Evolutionary conservation across 2,113 vertebrate species (phyloP).

Genomic region (Cebidichthys violaceus): DNA sequence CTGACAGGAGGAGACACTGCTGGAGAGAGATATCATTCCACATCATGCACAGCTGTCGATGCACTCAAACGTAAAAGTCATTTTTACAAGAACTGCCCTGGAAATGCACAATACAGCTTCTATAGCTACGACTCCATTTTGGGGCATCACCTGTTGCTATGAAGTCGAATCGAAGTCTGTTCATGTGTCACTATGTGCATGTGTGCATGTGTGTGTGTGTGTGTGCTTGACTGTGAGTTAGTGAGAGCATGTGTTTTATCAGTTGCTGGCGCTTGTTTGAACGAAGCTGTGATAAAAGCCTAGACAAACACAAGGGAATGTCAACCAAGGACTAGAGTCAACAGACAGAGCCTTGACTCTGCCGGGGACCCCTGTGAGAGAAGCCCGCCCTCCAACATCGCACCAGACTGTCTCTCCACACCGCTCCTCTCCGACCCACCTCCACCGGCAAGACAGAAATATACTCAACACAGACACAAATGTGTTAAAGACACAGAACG

Average conservation of each 20-base stretch:
- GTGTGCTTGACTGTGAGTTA: slow-evolving; percentile 33
- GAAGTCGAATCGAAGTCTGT: slow-evolving; percentile 51
- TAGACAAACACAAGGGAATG: slow-evolving; percentile 81
- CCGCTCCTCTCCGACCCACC: slow-evolving; percentile 15
- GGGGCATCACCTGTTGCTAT: slow-evolving; percentile 75
- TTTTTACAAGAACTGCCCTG: slow-evolving; percentile 40
- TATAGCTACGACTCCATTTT: slow-evolving; percentile 30
- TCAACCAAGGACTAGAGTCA: slow-evolving; percentile 81
- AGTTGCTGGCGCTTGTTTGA: slow-evolving; percentile 81
- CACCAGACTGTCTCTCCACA: slow-evolving; percentile 30
- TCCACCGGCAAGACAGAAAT: slow-evolving; percentile 10
- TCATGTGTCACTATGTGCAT: slow-evolving; percentile 17
- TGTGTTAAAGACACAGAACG: neutral
- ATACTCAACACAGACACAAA: neutral
- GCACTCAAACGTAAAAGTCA: slow-evolving; percentile 22
- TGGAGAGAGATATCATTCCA: slow-evolving; percentile 33
- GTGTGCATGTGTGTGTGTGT: slow-evolving; percentile 17
- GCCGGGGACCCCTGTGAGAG: slow-evolving; percentile 64
- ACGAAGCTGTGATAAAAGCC: slow-evolving; percentile 77
- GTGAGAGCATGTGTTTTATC: slow-evolving; percentile 82
- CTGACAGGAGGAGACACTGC: slow-evolving; percentile 15
- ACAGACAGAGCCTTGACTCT: slow-evolving; percentile 67
- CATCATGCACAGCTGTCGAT: slow-evolving; percentile 42
- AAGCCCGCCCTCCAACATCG: slow-evolving; percentile 56
- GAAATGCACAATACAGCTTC: slow-evolving; percentile 45